Evolutionary conservation across 2,888 invertebrate species (phyloP), one percentile per base, ranked within the genome.

Genomic region (Philereme transversata): DNA sequence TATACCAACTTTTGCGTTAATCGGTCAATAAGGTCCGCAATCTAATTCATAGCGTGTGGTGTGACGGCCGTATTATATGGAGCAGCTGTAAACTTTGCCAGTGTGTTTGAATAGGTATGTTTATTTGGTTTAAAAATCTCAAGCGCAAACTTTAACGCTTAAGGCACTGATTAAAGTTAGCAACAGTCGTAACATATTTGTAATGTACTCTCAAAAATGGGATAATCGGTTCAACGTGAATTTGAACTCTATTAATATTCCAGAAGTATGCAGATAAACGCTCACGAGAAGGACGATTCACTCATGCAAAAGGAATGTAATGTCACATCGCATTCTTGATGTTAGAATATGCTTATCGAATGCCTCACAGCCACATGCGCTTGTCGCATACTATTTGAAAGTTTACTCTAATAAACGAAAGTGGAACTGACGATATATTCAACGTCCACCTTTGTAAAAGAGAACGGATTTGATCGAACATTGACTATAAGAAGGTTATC

Each of bases 1-100:
- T 67, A 70, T 66, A 69, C 60, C 62, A 68, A 69, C 63, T 71
- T 71, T 71, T 64, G 69, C 65, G 68, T 68, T 70, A 70, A 70
- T 71, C 68, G 68, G 67, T 68, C 65, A 69, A 69, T 68, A 67
- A 67, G 68, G 65, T 64, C 65, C 60, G 55, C 57, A 57, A 53
- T 62, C 60, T 58, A 69, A 63, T 69, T 67, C 57, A 62, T 62
- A 63, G 61, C 58, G 60, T 57, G 62, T 60, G 62, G 57, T 46
- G 49, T 54, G 53, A 52, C 57, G 57, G 50, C 40, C 44, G 44
- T 53, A 33, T 47, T 53, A 53, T 50, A 47, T 38, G 11, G 45
- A 58, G 22, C 41, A 40, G 50, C 41, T 56, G 40, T 9, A 34
- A 7, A 35, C n/a, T 8, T 40, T 6, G 40, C 7, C 8, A 40